phyloP scores from a whole-genome alignment of 2,113 vertebrate genomes.

The Podarcis muralis region DNA sequence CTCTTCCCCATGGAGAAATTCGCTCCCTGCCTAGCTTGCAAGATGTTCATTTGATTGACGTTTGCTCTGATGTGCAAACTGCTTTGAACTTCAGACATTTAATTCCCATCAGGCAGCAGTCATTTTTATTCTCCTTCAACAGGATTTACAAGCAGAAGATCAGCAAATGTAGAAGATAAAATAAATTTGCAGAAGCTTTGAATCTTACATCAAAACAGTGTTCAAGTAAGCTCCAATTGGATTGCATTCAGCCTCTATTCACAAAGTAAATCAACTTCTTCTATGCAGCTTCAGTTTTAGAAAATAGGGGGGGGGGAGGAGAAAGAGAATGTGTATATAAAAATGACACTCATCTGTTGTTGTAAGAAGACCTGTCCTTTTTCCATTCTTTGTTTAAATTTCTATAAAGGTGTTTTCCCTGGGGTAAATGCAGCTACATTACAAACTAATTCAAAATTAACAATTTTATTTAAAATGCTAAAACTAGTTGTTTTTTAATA shows the following conservation, averaged over 20 bases:
- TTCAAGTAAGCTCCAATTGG: slow-evolving; percentile 79
- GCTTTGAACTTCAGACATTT: slow-evolving; percentile 93
- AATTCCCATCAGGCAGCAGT: slow-evolving; percentile 90
- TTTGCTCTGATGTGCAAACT: slow-evolving; percentile 88
- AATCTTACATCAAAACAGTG: slow-evolving; percentile 86
- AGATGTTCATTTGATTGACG: slow-evolving; percentile 86
- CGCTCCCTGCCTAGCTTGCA: slow-evolving; percentile 77
- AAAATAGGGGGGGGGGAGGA: not conserved
- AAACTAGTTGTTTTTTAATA: not conserved
- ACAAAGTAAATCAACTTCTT: slow-evolving; percentile 80
- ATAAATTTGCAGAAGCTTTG: slow-evolving; percentile 91
- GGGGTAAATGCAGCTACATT: slow-evolving; percentile 22
- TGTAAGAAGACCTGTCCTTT: slow-evolving; percentile 13
- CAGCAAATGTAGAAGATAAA: slow-evolving; percentile 89
- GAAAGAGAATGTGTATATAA: not conserved
- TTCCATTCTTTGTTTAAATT: slow-evolving; percentile 28
- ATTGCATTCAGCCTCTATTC: slow-evolving; percentile 76
- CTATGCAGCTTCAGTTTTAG: slow-evolving; percentile 59
- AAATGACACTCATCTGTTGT: slow-evolving; percentile 24
- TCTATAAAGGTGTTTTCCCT: slow-evolving; percentile 23
- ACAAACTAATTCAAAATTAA: slow-evolving; percentile 31
- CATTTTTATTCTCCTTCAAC: slow-evolving; percentile 94
- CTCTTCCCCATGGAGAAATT: slow-evolving; percentile 77
- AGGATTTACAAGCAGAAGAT: slow-evolving; percentile 89
- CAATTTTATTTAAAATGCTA: slow-evolving; percentile 42